Evolutionary conservation across 2,888 invertebrate genomes (phyloP), one percentile per base, ranked within the genome.

Genomic region (Parelbella ahira): DNA sequence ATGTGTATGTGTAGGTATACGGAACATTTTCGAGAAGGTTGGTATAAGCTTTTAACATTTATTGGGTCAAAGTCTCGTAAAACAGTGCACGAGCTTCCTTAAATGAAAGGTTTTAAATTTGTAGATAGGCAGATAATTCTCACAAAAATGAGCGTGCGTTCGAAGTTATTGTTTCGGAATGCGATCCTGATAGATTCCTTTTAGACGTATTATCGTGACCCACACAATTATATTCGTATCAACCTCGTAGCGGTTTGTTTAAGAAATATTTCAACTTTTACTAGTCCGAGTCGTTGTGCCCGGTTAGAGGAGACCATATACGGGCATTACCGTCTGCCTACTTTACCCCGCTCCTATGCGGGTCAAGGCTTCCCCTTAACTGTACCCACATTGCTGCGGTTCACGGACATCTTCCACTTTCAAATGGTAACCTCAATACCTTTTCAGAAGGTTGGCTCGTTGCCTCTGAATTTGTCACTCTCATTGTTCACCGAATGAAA

Each of bases 331-430:
- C 33, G 27, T 41, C 33, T 41, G 33, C 21, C 41, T 33, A 41
- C 32, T 15, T 20, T 13, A 25, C 39, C 18, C 30, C 19, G 25
- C 39, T 32, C 13, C 25, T 10, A 41, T 27, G 25, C 20, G 13
- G 41, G 28, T 42, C 32, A 41, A 41, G 39, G 39, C 27, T 41
- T n/a, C n/a, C n/a, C n/a, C 29, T 13, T 13, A 20, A 5, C 13
- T 10, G 24, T 41, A 33, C 33, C 39, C n/a, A n/a, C n/a, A n/a
- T 39, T 25, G 32, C 6, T 8, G 32, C 25, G 25, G 30, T 39
- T 39, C 39, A 39, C 32, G 39, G 38, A 38, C 38, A 32, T 32
- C 32, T 39, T 25, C 39, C 30, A 39, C 39, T 32, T 30, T 38
- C 32, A 32, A 39, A 39, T 8, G 25, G 1, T 32, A 11, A 30